Base-by-base conservation (phyloP, 2,797 vertebrate genomes). In the Anguilla anguilla region DNA sequence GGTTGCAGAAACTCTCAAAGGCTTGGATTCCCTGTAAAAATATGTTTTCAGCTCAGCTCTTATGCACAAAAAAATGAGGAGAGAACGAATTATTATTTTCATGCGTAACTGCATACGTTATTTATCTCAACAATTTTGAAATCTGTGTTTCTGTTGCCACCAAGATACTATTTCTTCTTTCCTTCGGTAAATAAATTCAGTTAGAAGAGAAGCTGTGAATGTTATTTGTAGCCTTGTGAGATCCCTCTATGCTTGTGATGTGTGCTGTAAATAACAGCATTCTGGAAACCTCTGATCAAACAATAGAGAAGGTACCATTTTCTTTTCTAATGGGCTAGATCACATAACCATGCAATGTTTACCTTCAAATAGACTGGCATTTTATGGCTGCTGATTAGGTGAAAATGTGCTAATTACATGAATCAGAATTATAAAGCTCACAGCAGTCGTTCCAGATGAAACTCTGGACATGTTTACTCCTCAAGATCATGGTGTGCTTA, bases 251-350 rank as follows among this genome's bases (percentile, higher is more conserved):
- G 39, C 69, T 86, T 90, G 88, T 84, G 84, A 89, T 88, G 85
- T 84, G 85, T 90, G 83, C 64, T 91, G 92, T 95, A 94, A 94
- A 95, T 92, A 93, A 88, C 22, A 25, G 87, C 53, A 88, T 88
- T 85, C 61, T 85, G 83, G 67, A 86, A 72, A 82, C 31, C 89
- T 87, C 88, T 91, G 93, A 96, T 95, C 93, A 95, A 93, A 92
- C 89, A 85, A 55, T 15, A 89, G 82, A 57, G n/a, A 87, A 86
- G 88, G 86, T 87, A 91, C 89, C 88, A 93, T 94, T 95, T 93
- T 95, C 93, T 88, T 87, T 94, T 90, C 64, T 94, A 96, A 95
- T 96, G 95, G 93, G 91, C 93, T 94, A 95, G 94, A 91, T 93
- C 94, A 92, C 90, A 91, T 92, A 92, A 90, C 87, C 92, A 77